Evolutionary conservation across 1,140 invertebrate species (phyloP).

Genomic region (Pseudobourletiella spinata): DNA sequence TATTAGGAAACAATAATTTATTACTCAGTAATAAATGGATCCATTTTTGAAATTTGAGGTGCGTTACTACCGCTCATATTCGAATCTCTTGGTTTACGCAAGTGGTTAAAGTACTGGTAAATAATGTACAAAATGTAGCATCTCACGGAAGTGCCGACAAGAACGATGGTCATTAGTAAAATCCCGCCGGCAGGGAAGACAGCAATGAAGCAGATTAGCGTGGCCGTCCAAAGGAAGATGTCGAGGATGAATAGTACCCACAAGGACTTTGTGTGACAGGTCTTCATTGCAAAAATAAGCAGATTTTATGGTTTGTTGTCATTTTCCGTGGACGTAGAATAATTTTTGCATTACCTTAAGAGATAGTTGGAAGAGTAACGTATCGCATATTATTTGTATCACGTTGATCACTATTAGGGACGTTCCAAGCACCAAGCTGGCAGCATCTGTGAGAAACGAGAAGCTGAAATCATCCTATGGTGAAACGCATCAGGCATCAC

Average conservation of each 20-base stretch:
- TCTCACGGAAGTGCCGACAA: conserved; percentile 19
- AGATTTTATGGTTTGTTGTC: neutral
- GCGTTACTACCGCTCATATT: no score
- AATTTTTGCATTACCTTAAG: conserved; percentile 6
- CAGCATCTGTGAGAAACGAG: conserved; percentile 6
- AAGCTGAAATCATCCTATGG: no score
- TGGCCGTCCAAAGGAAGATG: conserved; percentile 23
- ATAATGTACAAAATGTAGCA: conserved; percentile 23
- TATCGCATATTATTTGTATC: conserved; percentile 16
- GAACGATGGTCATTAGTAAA: conserved; percentile 18
- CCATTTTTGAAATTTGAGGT: no score
- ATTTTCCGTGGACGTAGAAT: neutral
- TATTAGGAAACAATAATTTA: no score
- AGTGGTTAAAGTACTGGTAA: conserved; percentile 15
- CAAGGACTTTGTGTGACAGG: conserved; percentile 9
- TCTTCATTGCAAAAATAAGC: neutral
- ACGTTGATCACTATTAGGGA: conserved; percentile 18
- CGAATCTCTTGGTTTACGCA: conserved; percentile 14
- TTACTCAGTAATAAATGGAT: no score
- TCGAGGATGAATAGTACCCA: conserved; percentile 22
- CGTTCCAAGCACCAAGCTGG: conserved; percentile 8
- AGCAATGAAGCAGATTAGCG: conserved; percentile 21
- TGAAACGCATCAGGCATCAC: no score
- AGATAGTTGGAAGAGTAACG: conserved; percentile 11
- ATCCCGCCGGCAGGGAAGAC: conserved; percentile 25